A percentile compares a stretch with the other conserved stretches of the same genome.
phyloP scores from a whole-genome alignment of 2,113 vertebrate species.

The Electrona antarctica region DNA sequence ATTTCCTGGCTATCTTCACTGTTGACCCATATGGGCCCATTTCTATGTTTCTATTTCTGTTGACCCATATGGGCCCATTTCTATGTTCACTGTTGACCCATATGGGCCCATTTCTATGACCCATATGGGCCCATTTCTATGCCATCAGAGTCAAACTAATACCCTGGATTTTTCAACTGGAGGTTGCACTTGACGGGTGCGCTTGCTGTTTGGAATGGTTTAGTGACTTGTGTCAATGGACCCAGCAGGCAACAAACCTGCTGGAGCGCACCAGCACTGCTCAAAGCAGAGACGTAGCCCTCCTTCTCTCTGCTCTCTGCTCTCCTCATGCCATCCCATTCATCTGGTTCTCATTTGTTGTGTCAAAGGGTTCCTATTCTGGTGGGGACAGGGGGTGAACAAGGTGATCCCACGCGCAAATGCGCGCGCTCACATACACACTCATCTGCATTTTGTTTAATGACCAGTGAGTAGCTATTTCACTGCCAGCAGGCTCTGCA shows the following conservation, averaged over 20 bases:
- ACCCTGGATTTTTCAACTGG: too few species aligned
- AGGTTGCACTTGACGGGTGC: too few species aligned
- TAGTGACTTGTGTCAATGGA: conserved; percentile 3
- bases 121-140: too few species aligned
- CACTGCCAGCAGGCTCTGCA: background rate
- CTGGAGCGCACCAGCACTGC: conserved; percentile 18
- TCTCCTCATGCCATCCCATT: conserved; percentile 23
- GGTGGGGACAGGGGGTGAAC: conserved; percentile 15
- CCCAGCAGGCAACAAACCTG: conserved; percentile 15
- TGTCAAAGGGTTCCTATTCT: conserved; percentile 41
- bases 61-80: too few species aligned
- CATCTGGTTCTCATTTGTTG: conserved; percentile 70
- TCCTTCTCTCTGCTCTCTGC: conserved; percentile 1
- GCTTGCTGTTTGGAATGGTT: too few species aligned
- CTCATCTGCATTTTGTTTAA: conserved; percentile 22
- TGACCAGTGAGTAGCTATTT: background rate
- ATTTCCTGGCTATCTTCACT: background rate
- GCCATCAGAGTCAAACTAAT: too few species aligned
- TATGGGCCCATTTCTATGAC: too few species aligned
- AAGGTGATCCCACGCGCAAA: conserved; percentile 17
- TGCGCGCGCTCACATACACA: background rate
- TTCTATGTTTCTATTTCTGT: background rate
- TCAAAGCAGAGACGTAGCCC: conserved; percentile 28
- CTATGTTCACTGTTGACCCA: background rate
- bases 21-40: background rate